phyloP scores from a whole-genome alignment of 2,113 vertebrate species.

The Macrotis lagotis region DNA sequence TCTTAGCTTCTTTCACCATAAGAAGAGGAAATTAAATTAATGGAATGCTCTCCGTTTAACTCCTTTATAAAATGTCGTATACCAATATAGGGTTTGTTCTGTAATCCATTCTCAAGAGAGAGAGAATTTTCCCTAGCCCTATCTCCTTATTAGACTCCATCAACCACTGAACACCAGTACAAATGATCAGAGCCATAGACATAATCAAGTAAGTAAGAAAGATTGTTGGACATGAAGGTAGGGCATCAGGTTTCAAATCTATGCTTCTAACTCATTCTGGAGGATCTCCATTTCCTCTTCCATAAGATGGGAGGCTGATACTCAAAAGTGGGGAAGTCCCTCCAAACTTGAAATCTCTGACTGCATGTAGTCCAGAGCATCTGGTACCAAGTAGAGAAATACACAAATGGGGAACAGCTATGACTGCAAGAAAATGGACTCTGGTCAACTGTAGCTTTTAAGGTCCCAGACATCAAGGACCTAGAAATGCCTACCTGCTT shows the following conservation, averaged over 20 bases:
- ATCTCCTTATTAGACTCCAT: background rate
- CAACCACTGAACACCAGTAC: background rate
- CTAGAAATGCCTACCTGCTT: slow-evolving; percentile 21
- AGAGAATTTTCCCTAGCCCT: slow-evolving; percentile 1
- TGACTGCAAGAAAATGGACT: slow-evolving; percentile 46
- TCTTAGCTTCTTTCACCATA: background rate
- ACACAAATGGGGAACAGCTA: background rate
- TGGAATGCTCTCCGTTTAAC: background rate
- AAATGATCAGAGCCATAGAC: slow-evolving; percentile 33
- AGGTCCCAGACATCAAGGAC: slow-evolving; percentile 22
- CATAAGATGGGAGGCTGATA: background rate
- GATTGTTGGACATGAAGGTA: background rate
- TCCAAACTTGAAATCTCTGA: background rate
- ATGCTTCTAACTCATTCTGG: background rate
- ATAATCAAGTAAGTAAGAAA: background rate
- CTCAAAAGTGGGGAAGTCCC: background rate
- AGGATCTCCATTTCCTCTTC: background rate
- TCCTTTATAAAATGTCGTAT: slow-evolving; percentile 3
- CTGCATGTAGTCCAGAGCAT: background rate
- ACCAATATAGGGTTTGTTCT: slow-evolving; percentile 42
- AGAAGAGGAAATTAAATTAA: background rate
- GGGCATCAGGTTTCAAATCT: background rate
- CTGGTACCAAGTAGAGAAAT: background rate
- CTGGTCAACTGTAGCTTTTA: background rate
- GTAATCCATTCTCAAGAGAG: slow-evolving; percentile 40